These are phyloP conservation scores for Leucophenga maculata DNA, from an alignment of 2,888 invertebrate genomes.

Conservation along the genomic window DNA sequence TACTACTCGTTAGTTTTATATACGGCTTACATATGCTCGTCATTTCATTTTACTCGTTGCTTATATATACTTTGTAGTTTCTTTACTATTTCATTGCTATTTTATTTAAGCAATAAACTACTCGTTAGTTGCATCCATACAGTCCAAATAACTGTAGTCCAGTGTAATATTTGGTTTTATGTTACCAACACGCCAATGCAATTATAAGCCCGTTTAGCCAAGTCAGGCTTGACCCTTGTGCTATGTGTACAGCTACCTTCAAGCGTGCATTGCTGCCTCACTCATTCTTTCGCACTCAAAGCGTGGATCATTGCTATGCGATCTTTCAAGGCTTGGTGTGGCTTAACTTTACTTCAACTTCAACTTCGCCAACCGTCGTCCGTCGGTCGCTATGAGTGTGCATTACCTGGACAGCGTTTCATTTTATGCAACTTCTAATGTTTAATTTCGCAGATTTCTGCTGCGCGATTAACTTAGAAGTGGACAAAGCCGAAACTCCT, in stretches of 20 bases:
- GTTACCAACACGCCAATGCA: constrained; percentile 2
- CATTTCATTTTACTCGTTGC: too few species aligned
- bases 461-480: constrained; percentile 16
- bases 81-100: too few species aligned
- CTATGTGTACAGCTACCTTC: neutral
- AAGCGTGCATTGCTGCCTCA: neutral
- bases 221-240: constrained; percentile 16
- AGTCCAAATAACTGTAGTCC: too few species aligned
- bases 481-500: constrained; percentile 3
- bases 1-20: too few species aligned
- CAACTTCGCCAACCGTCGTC: too few species aligned
- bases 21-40: too few species aligned
- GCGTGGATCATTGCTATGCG: neutral
- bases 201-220: neutral
- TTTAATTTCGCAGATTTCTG: constrained; percentile 26
- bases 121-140: neutral
- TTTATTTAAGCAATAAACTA: neutral
- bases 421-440: constrained; percentile 54
- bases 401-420: constrained; percentile 17
- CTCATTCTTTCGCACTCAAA: neutral
- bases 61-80: too few species aligned
- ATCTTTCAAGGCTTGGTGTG: constrained; percentile 22
- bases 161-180: constrained; percentile 14
- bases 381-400: neutral
- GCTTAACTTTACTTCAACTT: neutral